Base-by-base conservation (phyloP, 2,113 vertebrate species). In the Xiphias gladius region DNA sequence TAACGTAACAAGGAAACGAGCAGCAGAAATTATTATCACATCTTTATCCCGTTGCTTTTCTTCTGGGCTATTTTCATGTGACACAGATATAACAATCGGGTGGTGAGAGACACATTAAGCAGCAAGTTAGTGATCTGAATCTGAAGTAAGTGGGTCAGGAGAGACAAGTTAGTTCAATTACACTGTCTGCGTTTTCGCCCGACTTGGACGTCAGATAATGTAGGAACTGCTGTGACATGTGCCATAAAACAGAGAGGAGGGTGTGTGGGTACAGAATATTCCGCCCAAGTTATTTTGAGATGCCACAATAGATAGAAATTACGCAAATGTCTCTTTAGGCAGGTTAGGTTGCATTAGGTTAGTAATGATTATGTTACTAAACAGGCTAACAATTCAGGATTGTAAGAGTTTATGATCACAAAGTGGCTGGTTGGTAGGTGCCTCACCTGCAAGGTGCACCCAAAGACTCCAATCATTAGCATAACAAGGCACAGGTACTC, bases 401-500 rank as follows among this genome's bases (percentile, higher is more conserved):
- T 71, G n/a, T 10, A 73, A 62, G 46, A 80, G 72, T 28, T 71
- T 19, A 32, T 67, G 19, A 43, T 70, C 17, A 73, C 24, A 75
- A 57, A 73, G 62, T 13, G 41, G 14, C 19, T 58, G 26, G 22
- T 57, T 43, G 55, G 12, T 63, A 20, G 50, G 67, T 6, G 65
- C 48, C 91, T 90, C 89, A 97, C 96, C 95, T 98, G 97, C 62
- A 98, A 85, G 1, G 97, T 97, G 91, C 97, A 97, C 28, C 97
- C 96, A 14, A 98, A 98, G 70, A 98, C 96, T 24, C 97, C 97
- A 1, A 98, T 96, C 97, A 98, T 98, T 32, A 98, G 93, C 97
- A 98, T 98, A 35, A 94, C 95, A 4, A 97, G 61, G 0, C 96
- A 97, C 80, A 98, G 91, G 83, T 98, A 97, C 85, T 98, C 97